Evolutionary conservation across 2,797 vertebrate species (phyloP), one percentile per base, ranked within the genome.

Genomic region (Fringilla coelebs): DNA sequence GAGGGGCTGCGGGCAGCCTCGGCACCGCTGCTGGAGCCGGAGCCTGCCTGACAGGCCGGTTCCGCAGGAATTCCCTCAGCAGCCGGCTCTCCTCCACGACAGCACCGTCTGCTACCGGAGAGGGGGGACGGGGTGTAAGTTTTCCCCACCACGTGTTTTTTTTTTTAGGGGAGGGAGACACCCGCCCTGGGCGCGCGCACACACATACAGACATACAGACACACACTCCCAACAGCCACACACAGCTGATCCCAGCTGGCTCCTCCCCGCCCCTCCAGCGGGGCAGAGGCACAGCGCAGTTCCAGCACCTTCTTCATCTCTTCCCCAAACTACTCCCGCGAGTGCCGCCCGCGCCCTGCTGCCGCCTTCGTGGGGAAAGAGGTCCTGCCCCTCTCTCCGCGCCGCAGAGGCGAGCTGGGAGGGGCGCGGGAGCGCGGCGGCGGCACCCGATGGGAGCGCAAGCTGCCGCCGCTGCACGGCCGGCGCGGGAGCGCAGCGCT

Each of bases 241-340:
- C 70, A 78, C 65, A 40, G 41, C 36, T 73, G 94, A 90, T 49
- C 45, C 38, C 32, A 48, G 48, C 62, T 52, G 66, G 54, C 67
- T 72, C 57, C 60, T 79, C 55, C 74, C 68, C 6, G 13, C 77
- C 11, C 46, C 14, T 40, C 7, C 61, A 43, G 62, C 55, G 54
- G n/a, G 93, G 43, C 73, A 74, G 15, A n/a, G 11, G 25, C 25
- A 22, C 48, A 8, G 40, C 57, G 46, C 66, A 79, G 76, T 94
- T 97, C 96, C 96, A 97, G 96, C 95, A 96, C 90, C 87, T 97
- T 97, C 96, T 95, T 58, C 90, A 65, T 92, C 63, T 79, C 79
- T 26, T 58, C 31, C 65, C 75, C 46, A 57, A 95, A 96, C 81
- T 93, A 92, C 90, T 90, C 80, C 68, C 24, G 11, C 26, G 4